Base-by-base conservation (phyloP, 2,797 vertebrate species). In the Poeciliopsis presidionis region DNA sequence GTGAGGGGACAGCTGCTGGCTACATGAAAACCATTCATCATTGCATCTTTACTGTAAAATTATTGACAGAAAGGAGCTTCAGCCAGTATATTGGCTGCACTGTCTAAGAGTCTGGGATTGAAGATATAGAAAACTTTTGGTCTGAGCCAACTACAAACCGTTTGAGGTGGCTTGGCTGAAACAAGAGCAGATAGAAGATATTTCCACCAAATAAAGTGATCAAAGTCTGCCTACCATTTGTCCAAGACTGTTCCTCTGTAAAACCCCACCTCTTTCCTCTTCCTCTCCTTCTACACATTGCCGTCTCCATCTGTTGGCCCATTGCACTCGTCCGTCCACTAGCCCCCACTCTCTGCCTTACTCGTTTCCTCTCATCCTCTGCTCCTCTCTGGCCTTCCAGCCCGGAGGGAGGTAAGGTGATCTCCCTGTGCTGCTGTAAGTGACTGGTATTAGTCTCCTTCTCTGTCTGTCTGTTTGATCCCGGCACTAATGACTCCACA, bases 391-490 rank as follows among this genome's bases (percentile, higher is more conserved):
- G 88, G 94, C 90, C 92, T 94, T 92, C 88, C 88, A 91, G 87
- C 92, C 92, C 92, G 90, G 72, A 0, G 90, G 94, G 93, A 91
- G 78, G 93, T 92, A 92, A 93, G 91, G 90, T 89, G 92, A 95
- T 94, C 93, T 91, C 87, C 91, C 90, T 30, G 79, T 89, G 90
- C 94, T 91, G 91, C 89, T 88, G 93, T 94, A 94, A 95, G 94
- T 94, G 93, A 94, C 93, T 92, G 92, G 92, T 93, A 93, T 94
- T 93, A 93, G 91, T 94, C 93, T 95, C 89, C 91, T 93, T 92
- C 91, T 92, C 94, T 91, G 93, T 94, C 93, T 93, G 93, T 94
- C 92, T 93, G 93, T 94, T 94, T 94, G 92, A 94, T 94, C 92
- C 91, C 88, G 9, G 90, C 91, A 91, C 91, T 95, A 94, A 95